Evolutionary conservation across 2,113 vertebrate genomes (phyloP).

Genomic region (Chaenocephalus aceratus): DNA sequence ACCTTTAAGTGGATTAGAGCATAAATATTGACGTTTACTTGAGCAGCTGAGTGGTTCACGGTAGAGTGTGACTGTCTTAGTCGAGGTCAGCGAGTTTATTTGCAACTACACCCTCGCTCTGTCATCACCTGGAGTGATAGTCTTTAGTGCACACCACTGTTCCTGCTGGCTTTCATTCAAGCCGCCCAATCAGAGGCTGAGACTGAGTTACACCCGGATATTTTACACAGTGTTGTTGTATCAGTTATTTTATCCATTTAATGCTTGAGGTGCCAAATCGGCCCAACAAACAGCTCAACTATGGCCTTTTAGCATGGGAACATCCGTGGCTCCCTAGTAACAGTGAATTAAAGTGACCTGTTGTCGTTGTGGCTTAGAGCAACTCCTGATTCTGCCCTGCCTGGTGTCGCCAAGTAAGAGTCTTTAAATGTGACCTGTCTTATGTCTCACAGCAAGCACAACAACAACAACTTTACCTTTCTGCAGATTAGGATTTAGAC

Average conservation of each 20-base stretch:
- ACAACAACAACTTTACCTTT: slow-evolving; percentile 58
- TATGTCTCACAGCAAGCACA: slow-evolving; percentile 42
- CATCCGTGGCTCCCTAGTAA: slow-evolving; percentile 65
- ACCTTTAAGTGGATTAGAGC: slow-evolving; percentile 41
- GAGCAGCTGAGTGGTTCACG: slow-evolving; percentile 10
- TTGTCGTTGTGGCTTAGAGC: slow-evolving; percentile 62
- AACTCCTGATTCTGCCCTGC: slow-evolving; percentile 51
- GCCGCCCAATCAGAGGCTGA: not conserved
- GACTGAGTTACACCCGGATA: not conserved
- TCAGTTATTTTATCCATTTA: slow-evolving; percentile 5
- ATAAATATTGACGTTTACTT: slow-evolving; percentile 42
- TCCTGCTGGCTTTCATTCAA: slow-evolving; percentile 8
- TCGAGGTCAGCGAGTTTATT: slow-evolving; percentile 37
- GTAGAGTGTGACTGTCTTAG: slow-evolving; percentile 16
- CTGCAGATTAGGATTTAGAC: slow-evolving; percentile 56
- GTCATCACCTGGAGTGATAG: slow-evolving; percentile 1
- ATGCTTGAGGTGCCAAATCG: slow-evolving; percentile 36
- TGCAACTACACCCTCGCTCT: not conserved
- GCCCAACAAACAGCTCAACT: slow-evolving; percentile 70
- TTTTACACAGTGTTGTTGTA: not conserved
- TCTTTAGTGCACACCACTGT: not conserved
- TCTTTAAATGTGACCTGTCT: slow-evolving; percentile 57
- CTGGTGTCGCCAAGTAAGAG: slow-evolving; percentile 44
- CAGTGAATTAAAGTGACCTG: slow-evolving; percentile 77
- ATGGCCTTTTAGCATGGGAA: slow-evolving; percentile 26